Percentiles rank a stretch among this genome's conserved stretches.
Evolutionary conservation across 1,140 invertebrate species (phyloP).

Genomic region (Rhizoglyphus robini): DNA sequence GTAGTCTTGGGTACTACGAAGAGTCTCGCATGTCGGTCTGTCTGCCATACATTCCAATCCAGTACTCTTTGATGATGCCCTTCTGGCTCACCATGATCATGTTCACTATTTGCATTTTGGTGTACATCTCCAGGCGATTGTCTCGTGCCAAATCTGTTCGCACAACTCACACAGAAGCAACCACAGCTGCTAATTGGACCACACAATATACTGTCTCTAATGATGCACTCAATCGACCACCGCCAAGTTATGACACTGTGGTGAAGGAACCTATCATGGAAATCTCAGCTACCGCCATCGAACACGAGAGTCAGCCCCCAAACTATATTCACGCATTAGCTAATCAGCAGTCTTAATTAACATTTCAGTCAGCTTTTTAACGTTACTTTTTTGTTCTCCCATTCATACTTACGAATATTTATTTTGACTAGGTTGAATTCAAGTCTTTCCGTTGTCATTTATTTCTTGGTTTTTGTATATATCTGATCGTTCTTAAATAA

Average conservation of each 20-base stretch:
- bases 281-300: no score
- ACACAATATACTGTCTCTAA: neutral
- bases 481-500: no score
- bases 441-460: no score
- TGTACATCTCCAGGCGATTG: neutral
- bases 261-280: neutral
- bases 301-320: no score
- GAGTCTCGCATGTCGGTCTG: neutral
- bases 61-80: constrained; percentile 8
- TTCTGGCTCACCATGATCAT: neutral
- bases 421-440: no score
- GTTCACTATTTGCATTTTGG: neutral
- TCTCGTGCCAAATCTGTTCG: neutral
- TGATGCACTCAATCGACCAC: neutral
- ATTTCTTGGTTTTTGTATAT: no score
- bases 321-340: no score
- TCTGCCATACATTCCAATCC: neutral
- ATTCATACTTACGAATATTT: no score
- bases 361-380: no score
- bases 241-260: constrained; percentile 12
- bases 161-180: neutral
- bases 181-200: neutral
- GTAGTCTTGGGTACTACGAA: neutral
- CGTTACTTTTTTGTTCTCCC: no score
- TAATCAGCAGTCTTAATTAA: no score